These are phyloP conservation scores for Callipepla californica DNA, from an alignment of 2,113 vertebrate genomes.

Conservation along the genomic window DNA sequence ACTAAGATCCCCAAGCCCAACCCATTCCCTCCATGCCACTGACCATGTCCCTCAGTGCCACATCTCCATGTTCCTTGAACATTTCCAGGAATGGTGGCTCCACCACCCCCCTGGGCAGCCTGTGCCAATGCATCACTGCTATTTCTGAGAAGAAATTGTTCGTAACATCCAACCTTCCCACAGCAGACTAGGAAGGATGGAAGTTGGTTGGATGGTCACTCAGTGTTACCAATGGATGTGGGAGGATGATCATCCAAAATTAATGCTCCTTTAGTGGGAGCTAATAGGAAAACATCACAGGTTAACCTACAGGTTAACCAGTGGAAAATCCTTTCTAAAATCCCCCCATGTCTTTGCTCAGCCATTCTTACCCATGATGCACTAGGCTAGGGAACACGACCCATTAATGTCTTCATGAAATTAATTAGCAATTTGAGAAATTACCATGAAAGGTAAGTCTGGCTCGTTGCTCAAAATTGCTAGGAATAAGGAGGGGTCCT, in stretches of 20 bases:
- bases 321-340: neutral
- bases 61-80: too few relatives aligned
- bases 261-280: neutral
- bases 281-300: neutral
- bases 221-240: too few relatives aligned
- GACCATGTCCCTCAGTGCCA: too few relatives aligned
- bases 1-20: too few relatives aligned
- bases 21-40: too few relatives aligned
- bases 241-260: neutral
- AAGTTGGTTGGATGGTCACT: neutral
- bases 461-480: neutral
- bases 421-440: neutral
- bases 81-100: too few relatives aligned
- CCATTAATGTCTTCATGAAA: neutral
- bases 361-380: neutral
- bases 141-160: too few relatives aligned
- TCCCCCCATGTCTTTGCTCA: neutral
- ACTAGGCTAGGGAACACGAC: neutral
- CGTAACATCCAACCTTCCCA: neutral
- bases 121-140: too few relatives aligned
- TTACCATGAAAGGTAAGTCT: neutral
- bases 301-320: neutral
- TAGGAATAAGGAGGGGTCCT: neutral
- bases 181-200: neutral
- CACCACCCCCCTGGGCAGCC: too few relatives aligned